Evolutionary conservation across 2,888 invertebrate species (phyloP).

Genomic region (Junonia oenone): DNA sequence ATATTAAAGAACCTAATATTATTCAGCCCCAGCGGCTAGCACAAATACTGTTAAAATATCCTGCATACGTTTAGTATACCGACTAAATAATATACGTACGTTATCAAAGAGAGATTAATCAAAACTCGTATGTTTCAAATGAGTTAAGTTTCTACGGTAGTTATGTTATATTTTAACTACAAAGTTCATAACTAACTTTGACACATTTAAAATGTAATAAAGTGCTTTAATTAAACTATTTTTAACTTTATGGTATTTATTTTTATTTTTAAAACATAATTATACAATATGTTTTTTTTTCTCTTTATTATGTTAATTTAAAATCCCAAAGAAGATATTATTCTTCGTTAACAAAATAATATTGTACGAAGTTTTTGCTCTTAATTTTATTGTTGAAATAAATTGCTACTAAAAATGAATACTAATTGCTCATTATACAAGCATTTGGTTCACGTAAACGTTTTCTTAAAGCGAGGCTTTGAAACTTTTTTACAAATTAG

Average conservation of each 20-base stretch:
- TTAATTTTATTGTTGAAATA: not conserved
- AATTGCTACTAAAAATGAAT: not conserved
- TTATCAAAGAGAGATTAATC: slow-evolving; percentile 28
- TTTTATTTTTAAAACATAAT: too few species aligned
- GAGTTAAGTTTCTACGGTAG: slow-evolving; percentile 30
- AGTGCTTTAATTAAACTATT: not conserved
- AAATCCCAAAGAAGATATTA: too few species aligned
- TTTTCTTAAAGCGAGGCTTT: slow-evolving; percentile 18
- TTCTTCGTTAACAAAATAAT: not conserved
- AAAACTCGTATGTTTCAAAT: slow-evolving; percentile 29
- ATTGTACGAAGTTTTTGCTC: not conserved
- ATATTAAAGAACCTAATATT: too few species aligned
- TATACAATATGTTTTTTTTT: too few species aligned
- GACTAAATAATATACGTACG: slow-evolving; percentile 4
- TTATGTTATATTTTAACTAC: slow-evolving; percentile 28
- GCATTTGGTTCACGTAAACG: slow-evolving; percentile 12
- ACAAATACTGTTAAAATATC: too few species aligned
- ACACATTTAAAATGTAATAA: not conserved
- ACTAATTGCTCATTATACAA: slow-evolving; percentile 14
- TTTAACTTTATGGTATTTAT: too few species aligned
- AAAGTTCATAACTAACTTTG: slow-evolving; percentile 17
- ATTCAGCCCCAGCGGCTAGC: too few species aligned
- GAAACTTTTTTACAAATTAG: slow-evolving; percentile 27
- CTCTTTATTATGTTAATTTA: too few species aligned
- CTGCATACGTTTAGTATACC: too few species aligned